A percentile compares a stretch with the other conserved stretches of the same genome.
These are phyloP conservation scores for Seriola aureovittata DNA, from an alignment of 2,113 vertebrate species.

Conservation along the genomic window DNA sequence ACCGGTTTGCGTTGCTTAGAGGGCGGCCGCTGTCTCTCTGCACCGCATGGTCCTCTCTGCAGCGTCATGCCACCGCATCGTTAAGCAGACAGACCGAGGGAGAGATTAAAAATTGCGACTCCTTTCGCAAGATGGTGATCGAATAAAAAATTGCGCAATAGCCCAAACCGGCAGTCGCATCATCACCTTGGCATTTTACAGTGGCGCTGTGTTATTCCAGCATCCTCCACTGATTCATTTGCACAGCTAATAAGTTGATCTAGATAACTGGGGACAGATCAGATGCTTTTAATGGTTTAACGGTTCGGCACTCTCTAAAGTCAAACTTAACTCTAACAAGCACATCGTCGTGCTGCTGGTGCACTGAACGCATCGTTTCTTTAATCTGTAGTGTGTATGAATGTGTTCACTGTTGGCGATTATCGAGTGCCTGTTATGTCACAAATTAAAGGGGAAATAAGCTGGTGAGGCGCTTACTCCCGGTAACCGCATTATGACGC, in stretches of 20 bases:
- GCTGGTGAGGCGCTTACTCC: conserved; percentile 78
- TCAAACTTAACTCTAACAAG: not conserved
- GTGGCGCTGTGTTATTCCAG: conserved; percentile 31
- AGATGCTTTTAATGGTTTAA: conserved; percentile 7
- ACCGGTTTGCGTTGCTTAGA: conserved; percentile 11
- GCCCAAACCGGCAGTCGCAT: conserved; percentile 24
- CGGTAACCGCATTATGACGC: conserved; percentile 89
- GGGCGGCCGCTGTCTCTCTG: conserved; percentile 11
- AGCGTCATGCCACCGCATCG: conserved; percentile 52
- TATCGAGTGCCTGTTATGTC: conserved; percentile 77
- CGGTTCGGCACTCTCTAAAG: not conserved
- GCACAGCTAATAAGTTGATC: conserved; percentile 16
- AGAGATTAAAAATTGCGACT: conserved; percentile 62
- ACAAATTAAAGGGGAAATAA: conserved; percentile 79
- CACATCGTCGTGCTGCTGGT: not conserved
- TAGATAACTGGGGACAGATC: conserved; percentile 10
- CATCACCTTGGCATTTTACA: conserved; percentile 28
- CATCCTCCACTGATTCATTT: conserved; percentile 12
- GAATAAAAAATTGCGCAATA: conserved; percentile 64
- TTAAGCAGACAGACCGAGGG: not conserved
- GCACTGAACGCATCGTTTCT: conserved; percentile 6
- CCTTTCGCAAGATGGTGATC: conserved; percentile 41
- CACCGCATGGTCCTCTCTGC: conserved; percentile 29
- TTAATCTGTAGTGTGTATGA: conserved; percentile 53
- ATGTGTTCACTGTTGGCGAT: conserved; percentile 56